A percentile compares a stretch with the other conserved stretches of the same genome.
Conservation (phyloP, 2,797 vertebrate genomes). For the Phrynocephalus forsythii region DNA sequence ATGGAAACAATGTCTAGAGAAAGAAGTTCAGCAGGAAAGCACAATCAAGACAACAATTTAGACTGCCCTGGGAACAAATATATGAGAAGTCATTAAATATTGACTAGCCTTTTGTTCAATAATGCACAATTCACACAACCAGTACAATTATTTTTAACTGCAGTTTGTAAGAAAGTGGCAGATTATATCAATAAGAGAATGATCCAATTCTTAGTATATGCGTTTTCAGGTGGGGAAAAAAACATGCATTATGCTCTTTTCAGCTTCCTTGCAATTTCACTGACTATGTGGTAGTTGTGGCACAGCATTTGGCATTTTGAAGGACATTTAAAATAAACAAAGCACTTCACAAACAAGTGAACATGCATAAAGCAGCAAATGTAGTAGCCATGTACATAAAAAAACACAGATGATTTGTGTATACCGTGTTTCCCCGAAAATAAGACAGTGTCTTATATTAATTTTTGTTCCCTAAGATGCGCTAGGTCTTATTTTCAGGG, state of each 20-base stretch:
- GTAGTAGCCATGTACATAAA: neutral
- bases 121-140: neutral
- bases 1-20: neutral
- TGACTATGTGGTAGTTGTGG: neutral
- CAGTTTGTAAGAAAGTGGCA: neutral
- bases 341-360: neutral
- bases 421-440: too few species aligned
- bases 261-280: neutral
- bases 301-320: neutral
- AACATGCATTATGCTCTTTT: neutral
- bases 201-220: neutral
- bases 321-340: neutral
- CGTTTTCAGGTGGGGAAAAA: neutral
- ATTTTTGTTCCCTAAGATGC: too few species aligned
- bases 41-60: neutral
- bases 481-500: too few species aligned
- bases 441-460: too few species aligned
- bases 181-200: neutral
- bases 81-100: neutral
- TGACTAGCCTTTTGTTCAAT: conserved; percentile 22
- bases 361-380: too few species aligned
- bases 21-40: neutral
- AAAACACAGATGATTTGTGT: too few species aligned
- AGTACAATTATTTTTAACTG: conserved; percentile 15
- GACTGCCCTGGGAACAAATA: neutral